Base-by-base conservation (phyloP, 2,888 invertebrate genomes). In the Pterobdella sp. region DNA sequence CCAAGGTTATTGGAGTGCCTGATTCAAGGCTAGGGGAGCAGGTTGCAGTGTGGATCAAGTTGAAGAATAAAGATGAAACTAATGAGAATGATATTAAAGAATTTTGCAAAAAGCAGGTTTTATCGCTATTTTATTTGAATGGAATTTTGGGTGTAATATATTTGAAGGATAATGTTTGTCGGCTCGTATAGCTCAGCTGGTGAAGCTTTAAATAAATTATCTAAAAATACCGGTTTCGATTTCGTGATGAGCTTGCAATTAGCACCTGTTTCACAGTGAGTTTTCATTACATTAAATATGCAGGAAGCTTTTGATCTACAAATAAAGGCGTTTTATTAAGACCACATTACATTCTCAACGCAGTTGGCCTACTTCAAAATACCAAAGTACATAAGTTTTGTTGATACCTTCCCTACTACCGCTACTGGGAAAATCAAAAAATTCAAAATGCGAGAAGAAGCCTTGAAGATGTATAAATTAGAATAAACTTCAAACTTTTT, bases 401-500 rank as follows among this genome's bases (percentile, higher is more conserved):
- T 89, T 0, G 86, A 89, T 0, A 87, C 87, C 0, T 92, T 90
- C 82, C 93, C 93, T 0, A 89, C 89, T 80, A 94, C 93, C 0
- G 86, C 87, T 0, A 91, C 92, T 0, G 93, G 93, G 2, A 94
- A 94, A 84, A 87, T 92, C 75, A 90, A 91, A 81, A 93, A 92
- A 82, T 89, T 77, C 79, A 82, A 83, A 74, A 79, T 85, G 75
- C 78, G 83, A 73, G 82, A 85, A 70, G 75, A 79, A 65, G 75
- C 75, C 4, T 7, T 35, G 1, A 67, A 67, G 37, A 63, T 74
- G 60, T 74, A 74, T 64, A 69, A 73, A 29, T 29, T 63, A 3
- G 52, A 71, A 42, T 4, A 35, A 2, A n/a, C n/a, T n/a, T n/a
- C n/a, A n/a, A n/a, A n/a, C n/a, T n/a, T n/a, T n/a, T n/a, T n/a